Base-by-base conservation (phyloP, 1,140 invertebrate species). In the Drosophila ambigua region DNA sequence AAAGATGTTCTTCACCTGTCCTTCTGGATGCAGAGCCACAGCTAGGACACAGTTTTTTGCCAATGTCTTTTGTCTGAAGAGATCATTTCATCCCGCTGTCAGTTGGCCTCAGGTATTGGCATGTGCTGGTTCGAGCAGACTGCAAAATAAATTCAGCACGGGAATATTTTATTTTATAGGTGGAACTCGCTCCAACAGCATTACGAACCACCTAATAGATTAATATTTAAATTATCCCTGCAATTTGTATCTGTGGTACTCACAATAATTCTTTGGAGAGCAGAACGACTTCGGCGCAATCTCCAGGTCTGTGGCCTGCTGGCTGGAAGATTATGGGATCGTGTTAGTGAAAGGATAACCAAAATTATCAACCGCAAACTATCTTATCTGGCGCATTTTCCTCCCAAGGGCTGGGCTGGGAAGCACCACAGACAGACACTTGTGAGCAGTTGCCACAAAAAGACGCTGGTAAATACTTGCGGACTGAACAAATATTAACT, bases 1-100 rank as follows among this genome's bases (percentile, higher is more conserved):
- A 43, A 50, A 77, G 83, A 88, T 79, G 76, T 55, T 72, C 79
- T 77, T 77, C 83, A 87, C 83, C 83, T 87, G 83, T 88, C 82
- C 73, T 63, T 64, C 50, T n/a, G 2, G 7, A 9, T 4, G 13
- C 11, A 7, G 39, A 31, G 24, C 20, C 44, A 39, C 59, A 54
- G 24, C 39, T 55, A 20, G 59, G 51, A 51, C 39, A 63, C 11
- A 0, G 28, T 51, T 61, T 71, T 54, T 57, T 72, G 60, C 52
- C 59, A 72, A 72, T 72, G 50, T 35, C 61, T 66, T 66, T 61
- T 61, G 64, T 50, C 76, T 83, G 65, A 63, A 72, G 63, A 80
- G 71, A 74, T 74, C 69, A 49, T 23, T 28, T 51, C 51, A 64
- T 68, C 71, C 68, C 44, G 65, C 53, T 46, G 65, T 28, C 50